Evolutionary conservation across 2,797 vertebrate genomes (phyloP), one percentile per base, ranked within the genome.

Genomic region (Poeciliopsis infans): DNA sequence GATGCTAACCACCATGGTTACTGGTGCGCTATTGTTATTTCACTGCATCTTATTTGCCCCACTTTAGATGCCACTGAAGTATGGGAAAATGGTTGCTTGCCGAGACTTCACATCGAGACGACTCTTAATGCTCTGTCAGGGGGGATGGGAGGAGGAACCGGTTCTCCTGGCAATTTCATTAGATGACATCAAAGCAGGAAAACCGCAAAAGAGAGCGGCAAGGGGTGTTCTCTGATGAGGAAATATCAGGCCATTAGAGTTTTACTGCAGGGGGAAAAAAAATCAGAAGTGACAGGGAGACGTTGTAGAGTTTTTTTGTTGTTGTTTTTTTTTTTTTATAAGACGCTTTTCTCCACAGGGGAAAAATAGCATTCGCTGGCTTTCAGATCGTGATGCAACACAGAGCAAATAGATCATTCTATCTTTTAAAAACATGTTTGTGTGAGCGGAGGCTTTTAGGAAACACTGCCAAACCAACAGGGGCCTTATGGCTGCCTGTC

Each of bases 91-190:
- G 80, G 79, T 80, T 80, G 66, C 78, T 76, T 80, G 77, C 90
- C 61, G 36, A 77, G 78, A 86, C 78, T 89, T 87, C 91, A 83
- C 82, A 81, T 83, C 85, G 82, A 18, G 12, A 64, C 61, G 74
- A 74, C 72, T 86, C 86, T 89, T 93, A 91, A 93, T 91, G 83
- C 82, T 85, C 71, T 91, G 89, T 87, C 74, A 70, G 68, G 85
- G 85, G 49, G 83, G 81, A 80, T 57, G 79, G 83, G 77, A 88
- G 85, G 81, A 83, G 86, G 83, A 86, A 91, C 80, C 85, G 88
- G 91, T 92, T 77, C 91, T 90, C 85, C 77, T 88, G 85, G 85
- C 91, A 88, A 90, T 94, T 92, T 90, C 79, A 88, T 94, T 91
- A 90, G 74, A 91, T 90, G 75, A 90, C 92, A 91, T 93, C 87